These are phyloP conservation scores for Leptarthrus brevirostris DNA, from an alignment of 2,888 invertebrate genomes.

Conservation along the genomic window DNA sequence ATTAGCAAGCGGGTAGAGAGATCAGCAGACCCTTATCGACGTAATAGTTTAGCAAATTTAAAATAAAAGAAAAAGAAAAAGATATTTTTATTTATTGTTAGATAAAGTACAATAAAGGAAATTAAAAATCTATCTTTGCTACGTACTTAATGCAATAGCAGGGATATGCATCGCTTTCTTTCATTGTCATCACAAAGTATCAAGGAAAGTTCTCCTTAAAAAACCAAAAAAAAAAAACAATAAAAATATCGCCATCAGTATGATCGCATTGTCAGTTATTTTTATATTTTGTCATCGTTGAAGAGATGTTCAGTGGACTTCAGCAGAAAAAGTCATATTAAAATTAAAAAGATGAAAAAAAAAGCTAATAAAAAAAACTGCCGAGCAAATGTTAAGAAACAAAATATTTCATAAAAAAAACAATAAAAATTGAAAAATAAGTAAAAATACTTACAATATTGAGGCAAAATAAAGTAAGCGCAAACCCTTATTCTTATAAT, in stretches of 20 bases:
- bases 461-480: slow-evolving; percentile 46
- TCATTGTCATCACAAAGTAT: slow-evolving; percentile 32
- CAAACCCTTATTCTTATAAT: slow-evolving; percentile 45
- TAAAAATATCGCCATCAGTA: slow-evolving; percentile 31
- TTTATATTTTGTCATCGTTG: slow-evolving; percentile 38
- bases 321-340: slow-evolving; percentile 30
- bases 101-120: slow-evolving; percentile 48
- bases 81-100: slow-evolving; percentile 46
- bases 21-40: slow-evolving; percentile 46
- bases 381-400: slow-evolving; percentile 48
- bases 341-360: slow-evolving; percentile 9
- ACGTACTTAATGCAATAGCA: slow-evolving; percentile 46
- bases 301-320: slow-evolving; percentile 29
- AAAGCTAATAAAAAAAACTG: slow-evolving; percentile 47
- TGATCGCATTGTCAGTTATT: slow-evolving; percentile 32
- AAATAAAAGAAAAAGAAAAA: slow-evolving; percentile 22
- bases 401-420: slow-evolving; percentile 46
- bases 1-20: slow-evolving; percentile 41
- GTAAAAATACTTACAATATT: slow-evolving; percentile 45
- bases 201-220: slow-evolving; percentile 11
- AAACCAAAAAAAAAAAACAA: slow-evolving; percentile 1
- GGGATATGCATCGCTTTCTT: slow-evolving; percentile 44
- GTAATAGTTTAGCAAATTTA: slow-evolving; percentile 44
- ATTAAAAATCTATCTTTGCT: slow-evolving; percentile 39
- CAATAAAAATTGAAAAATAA: slow-evolving; percentile 42